Base-by-base conservation (phyloP, 35 echinoderm and acorn worm genomes). In the Heliocidaris tuberculata region DNA sequence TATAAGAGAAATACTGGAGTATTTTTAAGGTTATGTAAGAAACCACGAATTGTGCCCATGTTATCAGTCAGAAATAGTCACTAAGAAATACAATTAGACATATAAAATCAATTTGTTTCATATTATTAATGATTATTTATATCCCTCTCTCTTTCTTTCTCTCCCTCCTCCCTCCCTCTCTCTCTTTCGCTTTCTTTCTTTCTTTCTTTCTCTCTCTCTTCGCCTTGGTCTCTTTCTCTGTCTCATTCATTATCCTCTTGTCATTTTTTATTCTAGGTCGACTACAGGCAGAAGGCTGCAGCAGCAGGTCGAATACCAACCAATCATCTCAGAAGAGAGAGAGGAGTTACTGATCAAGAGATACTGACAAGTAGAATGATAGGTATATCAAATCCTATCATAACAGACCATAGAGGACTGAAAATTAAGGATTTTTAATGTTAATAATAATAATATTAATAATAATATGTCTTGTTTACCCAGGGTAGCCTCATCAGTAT, bases 281-380 rank as follows among this genome's bases (percentile, higher is more conserved):
- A 99, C 94, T 99, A 99, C 88, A 95, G 98, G 48, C 97, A 97
- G 59, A 99, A 99, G 94, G 97, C 98, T 31, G 97, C 98, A 71
- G 98, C 98, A 93, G 98, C 97, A 86, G 98, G 98, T 30, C 96
- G 97, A 94, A 99, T 99, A 92, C 98, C 98, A 15, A 99, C 97
- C 89, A 99, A 99, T 96, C 98, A 99, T 90, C 95, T 99, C 11
- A 94, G 98, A 35, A 95, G 98, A 93, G 98, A 99, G 86, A 92
- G 96, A n/a, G 98, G 98, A 9, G 96, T 93, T 15, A 97, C 96
- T 9, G 97, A 99, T 92, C 94, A 94, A 85, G 98, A 99, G 86
- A 97, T 99, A 86, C 96, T 99, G 9, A 99, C 97, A 94, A 97
- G 98, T 70, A 96, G 98, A 92, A 96, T 99, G 96, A 99, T 99